These are phyloP conservation scores for Climacteris rufus DNA, from an alignment of 2,113 vertebrate species.

Conservation along the genomic window DNA sequence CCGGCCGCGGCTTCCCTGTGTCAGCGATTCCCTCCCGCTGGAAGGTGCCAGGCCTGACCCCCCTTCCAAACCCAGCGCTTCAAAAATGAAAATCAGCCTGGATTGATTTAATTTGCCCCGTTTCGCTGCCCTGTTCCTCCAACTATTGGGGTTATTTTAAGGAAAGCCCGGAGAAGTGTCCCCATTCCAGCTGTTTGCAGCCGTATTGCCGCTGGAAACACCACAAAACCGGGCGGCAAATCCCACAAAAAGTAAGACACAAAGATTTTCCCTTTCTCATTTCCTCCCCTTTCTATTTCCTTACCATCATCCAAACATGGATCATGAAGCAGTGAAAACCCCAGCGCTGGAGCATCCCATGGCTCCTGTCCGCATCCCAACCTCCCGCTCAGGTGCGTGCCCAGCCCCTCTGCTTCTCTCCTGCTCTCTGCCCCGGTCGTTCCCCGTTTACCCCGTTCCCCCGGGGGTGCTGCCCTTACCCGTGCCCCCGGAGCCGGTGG, in stretches of 20 bases:
- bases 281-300: fast-evolving
- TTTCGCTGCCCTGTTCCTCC: neutral
- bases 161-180: fast-evolving
- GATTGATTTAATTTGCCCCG: neutral
- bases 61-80: neutral
- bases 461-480: neutral
- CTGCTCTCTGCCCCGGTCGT: fast-evolving
- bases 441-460: fast-evolving
- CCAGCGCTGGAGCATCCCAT: fast-evolving
- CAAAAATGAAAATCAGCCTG: fast-evolving
- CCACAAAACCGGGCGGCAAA: fast-evolving
- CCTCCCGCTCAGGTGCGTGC: fast-evolving
- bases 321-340: fast-evolving
- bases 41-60: conserved; percentile 8
- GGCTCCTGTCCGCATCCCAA: neutral
- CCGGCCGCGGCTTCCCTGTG: neutral
- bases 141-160: fast-evolving
- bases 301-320: fast-evolving
- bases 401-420: fast-evolving
- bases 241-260: fast-evolving
- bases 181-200: neutral
- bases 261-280: fast-evolving
- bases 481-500: neutral
- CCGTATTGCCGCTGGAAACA: fast-evolving
- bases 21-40: neutral